Evolutionary conservation across 2,888 invertebrate genomes (phyloP), one percentile per base, ranked within the genome.

Genomic region (Doris montereyensis): DNA sequence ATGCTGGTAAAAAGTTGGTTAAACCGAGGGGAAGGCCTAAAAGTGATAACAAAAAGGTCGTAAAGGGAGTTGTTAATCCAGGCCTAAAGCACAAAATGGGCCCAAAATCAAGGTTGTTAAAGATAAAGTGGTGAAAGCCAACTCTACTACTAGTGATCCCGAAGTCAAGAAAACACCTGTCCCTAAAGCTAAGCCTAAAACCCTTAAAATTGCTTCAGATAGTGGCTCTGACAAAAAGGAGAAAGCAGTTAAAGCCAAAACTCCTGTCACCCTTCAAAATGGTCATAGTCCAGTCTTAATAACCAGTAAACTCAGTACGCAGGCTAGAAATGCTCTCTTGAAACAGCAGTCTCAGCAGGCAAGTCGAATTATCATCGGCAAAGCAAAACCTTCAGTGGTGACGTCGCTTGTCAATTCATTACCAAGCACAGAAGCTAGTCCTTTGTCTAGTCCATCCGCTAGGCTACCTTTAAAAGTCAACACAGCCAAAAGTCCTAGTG

Each of bases 341-440:
- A 79, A 79, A 35, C 70, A 76, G 34, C 79, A 79, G 32, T 75
- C 79, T 30, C 79, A 71, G 32, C 79, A 79, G 62, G 79, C 79
- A 17, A 75, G 81, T 2, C 81, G 78, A 32, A 74, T 70, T n/a
- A 71, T 52, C 17, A 58, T 79, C 26, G 76, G 67, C 13, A 26
- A 60, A 2, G 24, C 34, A 21, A 68, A 30, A 41, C n/a, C 21
- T 58, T 57, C 60, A 17, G 34, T 60, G 3, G 8, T 65, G 17
- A 68, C 58, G 32, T 30, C 60, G 34, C 76, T 62, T 26, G 26
- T 67, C 26, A 57, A 41, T 34, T 58, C 65, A 1, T 13, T 32
- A 75, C 30, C 62, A 1, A 28, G 35, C 17, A 41, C 77, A 32
- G 30, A 35, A 13, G 24, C 73, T 57, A 24, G n/a, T 32, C 26